Evolutionary conservation across 1,140 invertebrate genomes (phyloP), one percentile per base, ranked within the genome.

Genomic region (Andricus grossulariae): DNA sequence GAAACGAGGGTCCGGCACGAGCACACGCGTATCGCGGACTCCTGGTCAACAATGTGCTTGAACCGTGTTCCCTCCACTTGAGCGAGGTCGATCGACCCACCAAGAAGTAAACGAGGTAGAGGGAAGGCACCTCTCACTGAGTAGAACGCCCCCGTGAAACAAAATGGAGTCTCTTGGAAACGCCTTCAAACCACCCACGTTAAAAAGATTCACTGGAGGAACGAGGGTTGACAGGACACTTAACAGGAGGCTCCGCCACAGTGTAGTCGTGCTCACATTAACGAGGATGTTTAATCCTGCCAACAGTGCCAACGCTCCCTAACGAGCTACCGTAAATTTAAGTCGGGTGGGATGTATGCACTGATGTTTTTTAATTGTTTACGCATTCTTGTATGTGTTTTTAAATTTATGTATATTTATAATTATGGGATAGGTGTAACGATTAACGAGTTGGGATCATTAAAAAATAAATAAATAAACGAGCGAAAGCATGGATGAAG

Each of bases 21-120:
- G 82, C 86, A 84, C 87, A 82, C 88, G 85, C 88, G 86, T 88
- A 85, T 89, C 86, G 81, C 86, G 88, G 85, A 88, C 87, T 87
- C 86, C 85, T 80, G 87, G 74, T 84, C 86, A 84, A 83, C 87
- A 88, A 89, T 89, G 87, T 89, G 85, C 85, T 82, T 79, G 57
- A 32, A 75, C 45, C 79, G 79, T 77, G 82, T 88, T 88, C 84
- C 82, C 84, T 86, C 85, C 84, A 86, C 80, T 73, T 81, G 79
- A 82, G 79, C 78, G 57, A 84, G 85, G 82, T 84, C 82, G 80
- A 82, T 84, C 82, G 83, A 79, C 60, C 60, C 60, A 66, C 60
- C 60, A 39, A 66, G 73, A 76, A 71, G 79, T 72, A 54, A 78
- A 80, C 77, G 70, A 74, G 70, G 84, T 82, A 85, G 84, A 84